Percentiles rank a stretch among this genome's conserved stretches.
Evolutionary conservation across 2,888 invertebrate genomes (phyloP).

Genomic region (Diaperis boleti): DNA sequence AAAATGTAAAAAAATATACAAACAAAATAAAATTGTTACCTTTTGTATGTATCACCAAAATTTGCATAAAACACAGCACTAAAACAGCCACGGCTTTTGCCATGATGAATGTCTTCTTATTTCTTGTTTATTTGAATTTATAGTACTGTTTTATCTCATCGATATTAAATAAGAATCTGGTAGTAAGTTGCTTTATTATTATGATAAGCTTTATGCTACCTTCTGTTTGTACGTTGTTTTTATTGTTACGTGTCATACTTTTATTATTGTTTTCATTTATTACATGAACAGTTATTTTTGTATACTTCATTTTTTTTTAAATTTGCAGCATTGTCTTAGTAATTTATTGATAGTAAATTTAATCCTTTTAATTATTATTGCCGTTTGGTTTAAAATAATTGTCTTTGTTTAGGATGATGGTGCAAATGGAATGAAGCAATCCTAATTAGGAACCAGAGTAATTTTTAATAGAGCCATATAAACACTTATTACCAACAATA

Average conservation of each 20-base stretch:
- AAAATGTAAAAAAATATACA: too few species aligned
- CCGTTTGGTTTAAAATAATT: neutral
- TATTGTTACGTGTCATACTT: too few species aligned
- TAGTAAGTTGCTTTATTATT: neutral
- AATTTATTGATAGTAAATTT: neutral
- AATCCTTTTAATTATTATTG: slow-evolving; percentile 9
- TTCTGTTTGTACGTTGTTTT: neutral
- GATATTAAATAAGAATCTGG: too few species aligned
- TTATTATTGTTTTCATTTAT: too few species aligned
- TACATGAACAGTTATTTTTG: too few species aligned
- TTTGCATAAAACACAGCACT: neutral
- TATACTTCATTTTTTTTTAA: too few species aligned
- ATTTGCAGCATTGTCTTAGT: too few species aligned
- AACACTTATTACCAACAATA: too few species aligned
- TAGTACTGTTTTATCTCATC: slow-evolving; percentile 2
- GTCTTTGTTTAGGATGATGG: too few species aligned
- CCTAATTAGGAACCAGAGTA: too few species aligned
- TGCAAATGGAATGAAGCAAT: too few species aligned
- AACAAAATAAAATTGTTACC: neutral
- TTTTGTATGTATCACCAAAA: neutral
- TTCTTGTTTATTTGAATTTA: neutral
- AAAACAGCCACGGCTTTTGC: neutral
- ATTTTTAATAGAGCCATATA: too few species aligned
- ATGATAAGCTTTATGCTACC: neutral
- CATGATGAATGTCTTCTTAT: neutral